Base-by-base conservation (phyloP, 2,888 invertebrate species). In the Leptinotarsa tumamoca region DNA sequence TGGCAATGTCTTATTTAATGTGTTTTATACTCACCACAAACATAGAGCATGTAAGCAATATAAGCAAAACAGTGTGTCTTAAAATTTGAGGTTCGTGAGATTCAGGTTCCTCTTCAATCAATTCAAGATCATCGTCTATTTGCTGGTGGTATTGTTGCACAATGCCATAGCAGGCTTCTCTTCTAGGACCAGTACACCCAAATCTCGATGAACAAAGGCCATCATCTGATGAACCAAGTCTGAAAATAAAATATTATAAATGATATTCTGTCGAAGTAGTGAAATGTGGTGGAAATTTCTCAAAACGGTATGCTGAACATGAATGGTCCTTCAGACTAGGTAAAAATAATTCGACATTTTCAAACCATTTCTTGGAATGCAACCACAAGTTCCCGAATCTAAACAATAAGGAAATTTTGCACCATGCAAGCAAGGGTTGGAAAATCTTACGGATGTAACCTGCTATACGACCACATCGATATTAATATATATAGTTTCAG, bases 1-100 rank as follows among this genome's bases (percentile, higher is more conserved):
- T 54, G n/a, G 2, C 54, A 15, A 43, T 23, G 3, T 56, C 17
- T 67, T 4, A 33, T 33, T 68, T 63, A 33, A 67, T 50, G 18
- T 10, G 43, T 43, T 43, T 14, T 43, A 10, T n/a, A 91, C 94
- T 91, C 87, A 96, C 96, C 86, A 97, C 94, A 89, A 97, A 96
- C 95, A 97, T 97, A 61, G 95, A 95, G 81, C 95, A 93, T 72
- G 94, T 90, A 78, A 97, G 90, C 23, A 95, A 89, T 75, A 98
- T 93, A 71, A 97, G 90, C 67, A 98, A 90, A 49, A 96, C 94
- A 50, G 95, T 93, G 86, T 98, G 97, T 78, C 94, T 91, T 79
- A 96, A 90, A 79, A 94, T 92, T 87, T 96, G 96, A 5, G 92
- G 92, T 82, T 93, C 91, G 75, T 92, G 91, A 17, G 88, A 87